Evolutionary conservation across 2,888 invertebrate genomes (phyloP).

Genomic region (Morpho achilles): DNA sequence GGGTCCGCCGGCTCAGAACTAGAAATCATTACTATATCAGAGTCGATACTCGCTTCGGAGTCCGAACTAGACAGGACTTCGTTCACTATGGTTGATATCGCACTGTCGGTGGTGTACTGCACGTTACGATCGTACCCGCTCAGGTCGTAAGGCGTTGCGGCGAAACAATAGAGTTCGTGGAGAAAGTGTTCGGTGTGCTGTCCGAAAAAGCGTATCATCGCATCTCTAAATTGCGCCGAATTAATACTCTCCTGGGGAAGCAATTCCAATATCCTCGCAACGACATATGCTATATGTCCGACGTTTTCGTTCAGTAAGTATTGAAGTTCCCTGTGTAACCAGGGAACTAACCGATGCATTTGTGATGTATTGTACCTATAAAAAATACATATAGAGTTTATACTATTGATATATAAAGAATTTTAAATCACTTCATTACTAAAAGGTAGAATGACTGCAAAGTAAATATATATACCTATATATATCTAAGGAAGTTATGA

Average conservation of each 20-base stretch:
- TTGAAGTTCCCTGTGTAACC: conserved; percentile 92
- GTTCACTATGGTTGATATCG: conserved; percentile 76
- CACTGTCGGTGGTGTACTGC: conserved; percentile 80
- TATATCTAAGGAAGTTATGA: too few species aligned
- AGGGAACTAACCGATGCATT: conserved; percentile 90
- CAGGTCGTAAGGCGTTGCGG: conserved; percentile 92
- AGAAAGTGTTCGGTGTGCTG: conserved; percentile 90
- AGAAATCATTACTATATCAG: conserved; percentile 59
- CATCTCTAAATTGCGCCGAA: conserved; percentile 84
- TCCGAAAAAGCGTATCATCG: conserved; percentile 84
- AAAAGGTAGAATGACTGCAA: too few species aligned
- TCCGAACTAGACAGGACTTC: conserved; percentile 72
- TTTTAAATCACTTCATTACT: too few species aligned
- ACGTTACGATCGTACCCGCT: conserved; percentile 87
- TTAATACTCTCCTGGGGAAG: conserved; percentile 83
- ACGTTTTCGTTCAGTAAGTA: conserved; percentile 84
- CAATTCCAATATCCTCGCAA: conserved; percentile 84
- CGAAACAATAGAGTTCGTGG: conserved; percentile 92
- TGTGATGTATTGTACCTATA: conserved; percentile 88
- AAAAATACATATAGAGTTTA: conserved; percentile 25
- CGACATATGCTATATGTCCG: conserved; percentile 82
- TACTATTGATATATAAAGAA: neutral
- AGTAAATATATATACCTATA: too few species aligned
- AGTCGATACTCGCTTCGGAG: conserved; percentile 54
- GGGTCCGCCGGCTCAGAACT: conserved; percentile 45